These are phyloP conservation scores for Agrotis segetum DNA, from an alignment of 2,888 invertebrate genomes.

Conservation along the genomic window DNA sequence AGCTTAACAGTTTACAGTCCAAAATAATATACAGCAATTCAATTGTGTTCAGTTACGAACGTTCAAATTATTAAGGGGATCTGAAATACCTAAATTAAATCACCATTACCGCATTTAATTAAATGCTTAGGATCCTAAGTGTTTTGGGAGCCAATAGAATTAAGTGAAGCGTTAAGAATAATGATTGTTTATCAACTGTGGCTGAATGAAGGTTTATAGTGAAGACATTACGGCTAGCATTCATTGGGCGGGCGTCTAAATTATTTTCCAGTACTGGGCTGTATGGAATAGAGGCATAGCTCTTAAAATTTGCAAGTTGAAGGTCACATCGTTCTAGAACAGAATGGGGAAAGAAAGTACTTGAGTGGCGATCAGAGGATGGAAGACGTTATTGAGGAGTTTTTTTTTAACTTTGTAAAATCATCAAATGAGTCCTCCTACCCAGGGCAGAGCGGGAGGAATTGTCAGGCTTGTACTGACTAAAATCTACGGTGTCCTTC, in stretches of 20 bases:
- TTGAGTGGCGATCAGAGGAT: too few species aligned
- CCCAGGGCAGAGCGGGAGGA: too few species aligned
- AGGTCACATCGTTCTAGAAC: too few species aligned
- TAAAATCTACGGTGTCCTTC: too few species aligned
- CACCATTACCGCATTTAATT: slow-evolving; percentile 26
- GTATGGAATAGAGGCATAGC: neutral
- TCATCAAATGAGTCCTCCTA: too few species aligned
- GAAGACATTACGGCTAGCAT: neutral
- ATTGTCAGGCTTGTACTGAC: too few species aligned
- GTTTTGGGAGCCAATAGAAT: slow-evolving; percentile 15
- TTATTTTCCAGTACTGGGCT: slow-evolving; percentile 19
- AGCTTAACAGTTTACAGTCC: slow-evolving; percentile 1
- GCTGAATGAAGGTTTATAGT: neutral
- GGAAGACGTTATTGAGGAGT: too few species aligned
- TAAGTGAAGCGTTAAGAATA: slow-evolving; percentile 1
- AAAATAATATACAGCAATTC: slow-evolving; percentile 19
- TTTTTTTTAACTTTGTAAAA: too few species aligned
- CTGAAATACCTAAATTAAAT: slow-evolving; percentile 45
- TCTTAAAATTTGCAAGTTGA: too few species aligned
- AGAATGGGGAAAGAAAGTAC: too few species aligned
- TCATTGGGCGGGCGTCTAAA: neutral
- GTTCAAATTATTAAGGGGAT: slow-evolving; percentile 22
- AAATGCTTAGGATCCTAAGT: slow-evolving; percentile 36
- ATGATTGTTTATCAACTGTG: slow-evolving; percentile 20
- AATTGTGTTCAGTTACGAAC: slow-evolving; percentile 8